A percentile compares a stretch with the other conserved stretches of the same genome.
Evolutionary conservation across 2,888 invertebrate species (phyloP).

Genomic region (Philaethria dido): DNA sequence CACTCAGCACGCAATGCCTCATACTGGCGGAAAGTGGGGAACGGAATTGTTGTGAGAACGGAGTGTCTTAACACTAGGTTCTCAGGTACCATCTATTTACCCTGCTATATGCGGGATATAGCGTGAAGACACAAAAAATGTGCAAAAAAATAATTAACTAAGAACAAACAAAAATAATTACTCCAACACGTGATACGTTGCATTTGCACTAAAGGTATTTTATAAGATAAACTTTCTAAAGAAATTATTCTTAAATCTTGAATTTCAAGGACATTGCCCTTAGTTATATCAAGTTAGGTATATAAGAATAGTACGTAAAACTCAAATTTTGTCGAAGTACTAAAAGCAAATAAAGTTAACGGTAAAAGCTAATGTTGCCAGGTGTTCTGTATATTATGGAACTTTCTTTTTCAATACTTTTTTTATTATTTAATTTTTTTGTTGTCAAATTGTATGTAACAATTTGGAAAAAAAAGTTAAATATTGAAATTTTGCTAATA

Average conservation of each 20-base stretch:
- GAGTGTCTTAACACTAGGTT: no score
- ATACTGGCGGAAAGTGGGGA: no score
- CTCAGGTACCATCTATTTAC: background rate
- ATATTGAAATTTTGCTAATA: background rate
- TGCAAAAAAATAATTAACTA: no score
- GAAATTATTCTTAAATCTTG: background rate
- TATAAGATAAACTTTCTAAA: background rate
- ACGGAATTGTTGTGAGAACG: no score
- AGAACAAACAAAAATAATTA: no score
- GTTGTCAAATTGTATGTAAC: no score
- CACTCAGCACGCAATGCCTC: no score
- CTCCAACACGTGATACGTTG: background rate
- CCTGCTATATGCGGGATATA: background rate
- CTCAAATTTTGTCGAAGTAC: conserved; percentile 9
- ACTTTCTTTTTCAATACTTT: background rate
- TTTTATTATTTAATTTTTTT: no score
- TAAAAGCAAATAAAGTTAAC: conserved; percentile 13
- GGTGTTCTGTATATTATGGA: conserved; percentile 8
- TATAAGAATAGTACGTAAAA: background rate
- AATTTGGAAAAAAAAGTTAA: background rate
- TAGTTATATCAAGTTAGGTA: background rate
- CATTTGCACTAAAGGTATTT: background rate
- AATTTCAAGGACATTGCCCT: conserved; percentile 1
- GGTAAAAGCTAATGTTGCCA: conserved; percentile 8
- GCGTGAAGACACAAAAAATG: no score